Percentiles rank a stretch among this genome's conserved stretches.
These are phyloP conservation scores for Allolobophora icterica DNA, from an alignment of 2,888 invertebrate species.

Conservation along the genomic window DNA sequence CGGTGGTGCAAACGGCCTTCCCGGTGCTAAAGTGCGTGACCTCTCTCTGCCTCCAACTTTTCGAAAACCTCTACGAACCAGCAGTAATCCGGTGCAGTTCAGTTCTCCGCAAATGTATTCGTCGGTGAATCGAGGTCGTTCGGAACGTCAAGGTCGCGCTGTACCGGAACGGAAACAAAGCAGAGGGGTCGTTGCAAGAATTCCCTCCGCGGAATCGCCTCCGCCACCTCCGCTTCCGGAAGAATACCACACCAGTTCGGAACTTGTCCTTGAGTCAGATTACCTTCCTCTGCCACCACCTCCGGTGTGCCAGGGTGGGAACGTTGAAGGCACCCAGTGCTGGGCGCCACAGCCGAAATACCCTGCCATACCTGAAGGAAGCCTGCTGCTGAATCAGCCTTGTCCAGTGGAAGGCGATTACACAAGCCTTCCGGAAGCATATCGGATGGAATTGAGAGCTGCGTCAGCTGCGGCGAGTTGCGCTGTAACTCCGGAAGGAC, in stretches of 20 bases:
- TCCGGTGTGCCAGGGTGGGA: background rate
- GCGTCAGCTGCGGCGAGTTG: background rate
- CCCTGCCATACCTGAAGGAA: background rate
- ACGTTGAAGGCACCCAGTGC: background rate
- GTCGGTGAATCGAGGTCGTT: background rate
- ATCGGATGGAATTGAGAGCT: background rate
- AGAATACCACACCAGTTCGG: background rate
- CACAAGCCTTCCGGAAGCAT: background rate
- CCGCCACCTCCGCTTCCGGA: conserved; percentile 22
- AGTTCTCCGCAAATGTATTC: background rate
- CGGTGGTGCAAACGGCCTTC: background rate
- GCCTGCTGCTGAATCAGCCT: background rate
- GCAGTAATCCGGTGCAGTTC: background rate
- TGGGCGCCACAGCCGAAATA: background rate
- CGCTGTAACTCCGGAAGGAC: background rate
- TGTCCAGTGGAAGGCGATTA: background rate
- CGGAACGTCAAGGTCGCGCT: background rate
- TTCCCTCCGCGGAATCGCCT: background rate
- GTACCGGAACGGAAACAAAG: background rate
- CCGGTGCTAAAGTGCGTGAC: background rate
- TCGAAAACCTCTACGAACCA: background rate
- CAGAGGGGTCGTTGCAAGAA: background rate
- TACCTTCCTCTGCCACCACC: conserved; percentile 20
- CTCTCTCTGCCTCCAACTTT: background rate
- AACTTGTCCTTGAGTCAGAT: background rate